phyloP scores from a whole-genome alignment of 1,140 invertebrate genomes.

The Olivierus martensii region DNA sequence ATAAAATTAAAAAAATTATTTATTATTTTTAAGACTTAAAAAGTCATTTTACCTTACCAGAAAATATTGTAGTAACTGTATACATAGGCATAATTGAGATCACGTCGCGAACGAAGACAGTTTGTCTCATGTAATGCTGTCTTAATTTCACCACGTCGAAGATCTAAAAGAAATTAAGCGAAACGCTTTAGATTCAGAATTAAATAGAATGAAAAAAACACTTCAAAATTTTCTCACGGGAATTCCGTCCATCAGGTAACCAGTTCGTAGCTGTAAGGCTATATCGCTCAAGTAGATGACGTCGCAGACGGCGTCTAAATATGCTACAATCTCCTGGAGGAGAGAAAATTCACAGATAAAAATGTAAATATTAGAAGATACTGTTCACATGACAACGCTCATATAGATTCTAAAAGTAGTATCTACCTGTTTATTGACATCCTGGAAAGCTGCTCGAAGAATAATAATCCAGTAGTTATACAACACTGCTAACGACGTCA shows the following conservation, averaged over 20 bases:
- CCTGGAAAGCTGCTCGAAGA: conserved; percentile 11
- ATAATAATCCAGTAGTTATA: conserved; percentile 13
- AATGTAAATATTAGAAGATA: background rate
- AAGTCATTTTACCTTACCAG: conserved; percentile 3
- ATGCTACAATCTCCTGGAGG: background rate
- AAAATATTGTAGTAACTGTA: conserved; percentile 1
- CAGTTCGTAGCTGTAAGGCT: conserved; percentile 7
- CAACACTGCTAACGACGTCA: conserved; percentile 8
- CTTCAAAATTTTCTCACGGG: conserved; percentile 13
- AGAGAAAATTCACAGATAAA: background rate
- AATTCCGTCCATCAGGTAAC: conserved; percentile 14
- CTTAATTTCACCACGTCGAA: conserved; percentile 9
- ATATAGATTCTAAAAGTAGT: background rate
- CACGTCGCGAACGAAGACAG: conserved; percentile 11
- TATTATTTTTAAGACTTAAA: no score
- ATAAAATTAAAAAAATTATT: no score
- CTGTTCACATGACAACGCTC: background rate
- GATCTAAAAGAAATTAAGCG: background rate
- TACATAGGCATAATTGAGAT: conserved; percentile 11
- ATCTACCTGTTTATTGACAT: conserved; percentile 5
- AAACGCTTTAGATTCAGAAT: no score
- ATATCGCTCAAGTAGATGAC: conserved; percentile 11
- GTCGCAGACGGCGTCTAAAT: conserved; percentile 8
- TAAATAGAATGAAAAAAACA: no score
- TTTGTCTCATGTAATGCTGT: conserved; percentile 10